phyloP scores from a whole-genome alignment of 2,888 invertebrate genomes.

The Bombylius discolor region DNA sequence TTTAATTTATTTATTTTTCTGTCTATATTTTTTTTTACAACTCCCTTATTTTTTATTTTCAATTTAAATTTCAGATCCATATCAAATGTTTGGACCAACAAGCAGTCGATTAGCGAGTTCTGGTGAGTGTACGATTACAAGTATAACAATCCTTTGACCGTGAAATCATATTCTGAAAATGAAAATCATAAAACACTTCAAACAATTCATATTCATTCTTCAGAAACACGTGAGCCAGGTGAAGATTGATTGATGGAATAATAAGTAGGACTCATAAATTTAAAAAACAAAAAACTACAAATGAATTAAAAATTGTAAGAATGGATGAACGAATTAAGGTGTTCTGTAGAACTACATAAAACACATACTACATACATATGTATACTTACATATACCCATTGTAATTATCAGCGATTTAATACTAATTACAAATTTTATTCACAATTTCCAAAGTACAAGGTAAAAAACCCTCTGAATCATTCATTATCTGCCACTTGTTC shows the following conservation, averaged over 20 bases:
- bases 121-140: slow-evolving; percentile 46
- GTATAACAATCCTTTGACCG: neutral
- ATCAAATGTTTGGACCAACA: slow-evolving; percentile 95
- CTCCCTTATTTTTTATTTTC: neutral
- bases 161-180: neutral
- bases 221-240: slow-evolving; percentile 3
- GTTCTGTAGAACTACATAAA: too few relatives aligned
- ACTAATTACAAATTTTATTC: too few relatives aligned
- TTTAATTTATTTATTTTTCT: neutral
- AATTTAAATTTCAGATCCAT: slow-evolving; percentile 67
- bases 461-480: too few relatives aligned
- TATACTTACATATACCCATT: too few relatives aligned
- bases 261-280: neutral
- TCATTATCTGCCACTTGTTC: too few relatives aligned
- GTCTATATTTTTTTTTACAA: neutral
- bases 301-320: too few relatives aligned
- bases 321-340: too few relatives aligned
- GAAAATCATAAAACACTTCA: neutral
- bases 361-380: too few relatives aligned
- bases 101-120: slow-evolving; percentile 93
- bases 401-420: too few relatives aligned
- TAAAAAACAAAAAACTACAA: too few relatives aligned
- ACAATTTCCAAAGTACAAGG: too few relatives aligned
- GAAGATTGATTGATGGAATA: neutral
- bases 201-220: neutral